Conservation (phyloP, 2,797 vertebrate species). For the Thunnus albacares region DNA sequence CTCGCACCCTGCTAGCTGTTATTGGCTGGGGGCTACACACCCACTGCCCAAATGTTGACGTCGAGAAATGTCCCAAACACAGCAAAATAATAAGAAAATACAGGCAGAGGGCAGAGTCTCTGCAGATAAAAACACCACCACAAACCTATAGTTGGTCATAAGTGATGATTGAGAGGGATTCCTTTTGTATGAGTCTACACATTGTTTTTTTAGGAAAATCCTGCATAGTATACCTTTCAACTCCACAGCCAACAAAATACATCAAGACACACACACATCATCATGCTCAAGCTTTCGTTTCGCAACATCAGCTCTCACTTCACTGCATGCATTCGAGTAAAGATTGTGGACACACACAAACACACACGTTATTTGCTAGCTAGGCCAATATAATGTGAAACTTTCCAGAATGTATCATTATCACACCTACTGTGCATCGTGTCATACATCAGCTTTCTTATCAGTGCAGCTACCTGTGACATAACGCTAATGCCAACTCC, state of each 20-base stretch:
- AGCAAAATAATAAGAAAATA: too few species aligned
- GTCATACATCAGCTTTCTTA: conserved; percentile 61
- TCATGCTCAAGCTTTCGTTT: conserved; percentile 52
- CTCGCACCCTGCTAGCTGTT: too few species aligned
- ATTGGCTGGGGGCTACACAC: too few species aligned
- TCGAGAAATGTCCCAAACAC: too few species aligned
- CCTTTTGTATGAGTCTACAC: too few species aligned
- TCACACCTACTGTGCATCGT: conserved; percentile 62
- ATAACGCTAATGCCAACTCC: conserved; percentile 32
- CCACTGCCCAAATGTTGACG: too few species aligned
- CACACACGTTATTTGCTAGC: conserved; percentile 80
- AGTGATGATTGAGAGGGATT: too few species aligned
- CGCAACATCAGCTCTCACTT: conserved; percentile 49
- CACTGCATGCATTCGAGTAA: conserved; percentile 45
- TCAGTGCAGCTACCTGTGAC: conserved; percentile 38
- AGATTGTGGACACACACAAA: conserved; percentile 42
- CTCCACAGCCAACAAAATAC: not conserved
- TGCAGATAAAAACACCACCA: too few species aligned
- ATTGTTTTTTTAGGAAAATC: too few species aligned
- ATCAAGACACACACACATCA: conserved; percentile 25
- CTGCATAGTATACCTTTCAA: too few species aligned
- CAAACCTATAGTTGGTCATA: too few species aligned
- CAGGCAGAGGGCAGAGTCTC: too few species aligned
- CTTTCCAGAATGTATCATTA: conserved; percentile 85
- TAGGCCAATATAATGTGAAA: conserved; percentile 97